Evolutionary conservation across 2,113 vertebrate species (phyloP), one percentile per base, ranked within the genome.

Genomic region (Strix uralensis): DNA sequence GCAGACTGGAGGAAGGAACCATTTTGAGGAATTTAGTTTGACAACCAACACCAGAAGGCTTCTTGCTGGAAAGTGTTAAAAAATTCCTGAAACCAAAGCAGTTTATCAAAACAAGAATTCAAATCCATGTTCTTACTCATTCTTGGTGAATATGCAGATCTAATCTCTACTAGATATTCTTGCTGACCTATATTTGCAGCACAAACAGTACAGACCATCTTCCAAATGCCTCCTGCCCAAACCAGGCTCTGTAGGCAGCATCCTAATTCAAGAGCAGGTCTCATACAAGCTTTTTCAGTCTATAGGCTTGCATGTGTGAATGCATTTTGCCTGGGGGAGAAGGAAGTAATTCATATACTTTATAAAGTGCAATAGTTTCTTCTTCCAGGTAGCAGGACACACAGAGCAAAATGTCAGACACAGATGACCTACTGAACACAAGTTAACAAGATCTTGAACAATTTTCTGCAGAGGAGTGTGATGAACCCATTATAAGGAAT

Each of bases 381-480:
- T 78, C 29, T 85, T n/a, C 78, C 63, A 78, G 63, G 69, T 90
- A 92, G 83, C 54, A 92, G 84, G 61, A 81, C 61, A 80, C 25
- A 63, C 21, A 78, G 86, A 85, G 52, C 73, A 91, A 93, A 94
- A 74, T 72, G 86, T 77, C 61, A 92, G 93, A 75, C 52, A 57
- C 16, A 85, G 61, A 71, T 0, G 1, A 94, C 82, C 75, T 81
- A 22, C 47, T 59, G 94, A 94, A 93, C 82, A 93, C 72, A 84
- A 94, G 79, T 67, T 96, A 96, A 96, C 87, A 91, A 94, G 88
- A 72, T 91, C 74, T 89, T 93, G 59, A 89, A 86, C 77, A 94
- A 91, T 93, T 93, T 96, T 84, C 71, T 94, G 52, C 79, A 71
- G 75, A 82, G 40, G 11, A 72, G 22, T 91, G 83, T 82, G 90